phyloP scores from a whole-genome alignment of 1,140 invertebrate species.

The Leptinotarsa lineolata region DNA sequence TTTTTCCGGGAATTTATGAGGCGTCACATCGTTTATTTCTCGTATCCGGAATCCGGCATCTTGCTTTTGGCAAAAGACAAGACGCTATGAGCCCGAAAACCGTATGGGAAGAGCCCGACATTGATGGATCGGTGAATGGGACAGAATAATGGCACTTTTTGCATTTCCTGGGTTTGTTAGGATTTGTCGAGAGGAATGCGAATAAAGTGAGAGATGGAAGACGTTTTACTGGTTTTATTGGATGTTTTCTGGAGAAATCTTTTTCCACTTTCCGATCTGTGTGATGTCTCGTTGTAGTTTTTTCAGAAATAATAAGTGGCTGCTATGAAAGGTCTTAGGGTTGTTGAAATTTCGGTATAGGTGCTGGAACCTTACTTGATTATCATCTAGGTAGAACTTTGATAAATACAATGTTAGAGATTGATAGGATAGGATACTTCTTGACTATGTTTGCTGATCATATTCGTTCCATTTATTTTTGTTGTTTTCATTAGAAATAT shows the following conservation, averaged over 20 bases:
- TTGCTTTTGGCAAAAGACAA: slow-evolving; percentile 19
- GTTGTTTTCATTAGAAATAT: too few relatives aligned
- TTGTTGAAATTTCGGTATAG: too few relatives aligned
- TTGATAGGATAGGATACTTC: too few relatives aligned
- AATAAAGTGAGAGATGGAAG: neutral
- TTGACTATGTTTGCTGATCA: too few relatives aligned
- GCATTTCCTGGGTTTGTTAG: slow-evolving; percentile 14
- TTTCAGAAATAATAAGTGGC: neutral
- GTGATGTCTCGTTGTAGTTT: neutral
- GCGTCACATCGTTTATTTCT: slow-evolving; percentile 48
- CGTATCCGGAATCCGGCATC: slow-evolving; percentile 34
- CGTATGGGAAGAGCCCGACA: slow-evolving; percentile 19
- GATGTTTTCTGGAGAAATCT: slow-evolving; percentile 3
- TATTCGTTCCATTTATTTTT: too few relatives aligned
- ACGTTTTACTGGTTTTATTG: slow-evolving; percentile 13
- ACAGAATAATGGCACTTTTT: slow-evolving; percentile 12
- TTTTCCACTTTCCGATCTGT: neutral
- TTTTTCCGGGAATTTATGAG: slow-evolving; percentile 48
- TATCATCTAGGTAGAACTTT: too few relatives aligned
- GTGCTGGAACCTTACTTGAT: too few relatives aligned
- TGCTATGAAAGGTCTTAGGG: too few relatives aligned
- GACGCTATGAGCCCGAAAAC: slow-evolving; percentile 20
- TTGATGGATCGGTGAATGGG: slow-evolving; percentile 24
- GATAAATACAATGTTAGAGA: too few relatives aligned
- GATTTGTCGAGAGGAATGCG: slow-evolving; percentile 17